Evolutionary conservation across 2,888 invertebrate genomes (phyloP), one percentile per base, ranked within the genome.

Genomic region (Scaptomyza polygonia): DNA sequence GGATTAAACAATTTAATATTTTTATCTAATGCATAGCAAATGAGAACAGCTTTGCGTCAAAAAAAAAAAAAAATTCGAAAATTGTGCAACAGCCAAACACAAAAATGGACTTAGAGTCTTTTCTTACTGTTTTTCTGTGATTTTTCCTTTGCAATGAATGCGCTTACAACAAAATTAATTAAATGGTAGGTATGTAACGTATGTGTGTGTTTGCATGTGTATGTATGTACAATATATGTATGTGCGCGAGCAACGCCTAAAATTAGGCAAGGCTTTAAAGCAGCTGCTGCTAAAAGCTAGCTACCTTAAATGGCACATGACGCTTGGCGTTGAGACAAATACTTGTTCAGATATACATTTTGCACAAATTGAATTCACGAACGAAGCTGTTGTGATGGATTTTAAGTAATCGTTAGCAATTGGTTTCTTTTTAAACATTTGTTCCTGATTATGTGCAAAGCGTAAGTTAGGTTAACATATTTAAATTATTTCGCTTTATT

Each of bases 401-500:
- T n/a, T 34, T 5, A 30, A 47, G 12, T 18, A 30, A 12, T 47
- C 6, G 14, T 36, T 32, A 9, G 11, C 16, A 30, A n/a, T 30
- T 27, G 16, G 32, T 34, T 36, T 18, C 3, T 34, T 14, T 34
- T n/a, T 6, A 25, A 49, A 25, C 11, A 34, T 49, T 18, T 14
- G 21, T 39, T 62, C 21, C 21, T 51, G 9, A 8, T 11, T 21
- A 34, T 54, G 53, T 53, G 64, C 53, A 30, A 36, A 27, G 25
- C 39, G 11, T 42, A 21, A 14, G 8, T 54, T 42, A 2, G 32
- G 27, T 44, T 65, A 39, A 57, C 61, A 65, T 70, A 71, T 64
- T 64, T 55, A 59, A 55, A 59, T 57, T 73, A 75, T 69, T 69
- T 74, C 76, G 74, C 67, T 75, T 75, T 75, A 73, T 73, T 73